Evolutionary conservation across 2,888 invertebrate species (phyloP).

Genomic region (Rhamphomyia laevipes): DNA sequence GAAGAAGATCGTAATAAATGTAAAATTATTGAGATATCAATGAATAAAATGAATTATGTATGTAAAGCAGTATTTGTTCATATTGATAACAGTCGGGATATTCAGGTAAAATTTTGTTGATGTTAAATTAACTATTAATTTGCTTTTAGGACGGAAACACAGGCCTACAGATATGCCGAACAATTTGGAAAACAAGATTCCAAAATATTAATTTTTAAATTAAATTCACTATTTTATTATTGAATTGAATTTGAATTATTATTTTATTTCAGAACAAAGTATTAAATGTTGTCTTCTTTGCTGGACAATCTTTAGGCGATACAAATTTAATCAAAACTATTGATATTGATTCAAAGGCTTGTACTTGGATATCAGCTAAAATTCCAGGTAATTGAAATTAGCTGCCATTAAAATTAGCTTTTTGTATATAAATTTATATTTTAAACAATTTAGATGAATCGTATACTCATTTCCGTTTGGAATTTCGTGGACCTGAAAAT

Average conservation of each 20-base stretch:
- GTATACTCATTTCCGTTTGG: conserved; percentile 59
- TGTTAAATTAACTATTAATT: no score
- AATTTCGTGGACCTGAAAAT: conserved; percentile 84
- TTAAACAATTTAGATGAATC: conserved; percentile 31
- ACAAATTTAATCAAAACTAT: conserved; percentile 64
- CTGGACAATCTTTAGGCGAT: conserved; percentile 72
- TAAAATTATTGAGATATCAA: conserved; percentile 66
- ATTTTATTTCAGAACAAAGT: conserved; percentile 67
- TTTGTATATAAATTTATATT: conserved; percentile 1
- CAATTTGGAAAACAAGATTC: no score
- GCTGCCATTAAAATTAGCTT: conserved; percentile 4
- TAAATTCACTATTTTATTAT: no score
- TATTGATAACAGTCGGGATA: conserved; percentile 87
- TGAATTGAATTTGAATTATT: neutral
- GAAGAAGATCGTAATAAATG: conserved; percentile 92
- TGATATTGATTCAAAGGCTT: conserved; percentile 75
- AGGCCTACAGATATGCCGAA: no score
- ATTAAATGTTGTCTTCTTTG: conserved; percentile 69
- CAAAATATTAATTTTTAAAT: no score
- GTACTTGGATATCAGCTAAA: conserved; percentile 85
- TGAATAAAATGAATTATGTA: conserved; percentile 41
- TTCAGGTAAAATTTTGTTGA: conserved; percentile 49
- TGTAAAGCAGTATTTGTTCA: conserved; percentile 62
- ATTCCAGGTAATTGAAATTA: conserved; percentile 50
- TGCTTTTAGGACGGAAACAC: no score